Conservation (phyloP, 2,113 vertebrate species). For the Rafetus swinhoei region DNA sequence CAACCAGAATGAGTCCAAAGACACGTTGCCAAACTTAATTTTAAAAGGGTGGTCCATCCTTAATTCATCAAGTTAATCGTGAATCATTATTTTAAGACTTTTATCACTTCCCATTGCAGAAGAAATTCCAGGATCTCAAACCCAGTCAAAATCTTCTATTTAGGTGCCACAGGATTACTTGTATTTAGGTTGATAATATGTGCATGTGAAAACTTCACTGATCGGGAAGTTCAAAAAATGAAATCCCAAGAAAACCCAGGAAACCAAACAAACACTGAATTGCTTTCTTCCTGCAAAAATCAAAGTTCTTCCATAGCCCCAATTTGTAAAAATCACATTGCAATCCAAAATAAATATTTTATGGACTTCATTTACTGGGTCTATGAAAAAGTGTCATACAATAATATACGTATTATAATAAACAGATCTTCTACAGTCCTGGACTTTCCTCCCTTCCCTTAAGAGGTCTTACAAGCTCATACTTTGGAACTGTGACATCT, state of each 20-base stretch:
- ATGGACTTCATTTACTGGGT: neutral
- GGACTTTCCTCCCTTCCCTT: neutral
- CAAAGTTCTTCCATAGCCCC: neutral
- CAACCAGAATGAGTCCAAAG: neutral
- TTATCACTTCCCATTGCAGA: neutral
- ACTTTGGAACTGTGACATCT: constrained; percentile 24
- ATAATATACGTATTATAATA: neutral
- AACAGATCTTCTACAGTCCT: neutral
- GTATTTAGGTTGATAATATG: neutral
- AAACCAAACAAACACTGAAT: neutral
- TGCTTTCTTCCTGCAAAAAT: neutral
- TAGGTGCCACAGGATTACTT: neutral
- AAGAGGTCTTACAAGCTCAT: constrained; percentile 3
- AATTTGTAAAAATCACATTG: neutral
- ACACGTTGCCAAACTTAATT: neutral
- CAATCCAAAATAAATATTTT: neutral
- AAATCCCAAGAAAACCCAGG: neutral
- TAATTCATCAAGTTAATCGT: neutral
- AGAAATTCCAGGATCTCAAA: neutral
- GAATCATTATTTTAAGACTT: neutral
- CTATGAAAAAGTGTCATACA: neutral
- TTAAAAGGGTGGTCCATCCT: neutral
- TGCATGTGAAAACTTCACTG: neutral
- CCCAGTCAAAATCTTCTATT: neutral
- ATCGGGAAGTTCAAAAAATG: neutral